Conservation (phyloP, 92 coral and sea anemone species). For the Actinostola sp. region DNA sequence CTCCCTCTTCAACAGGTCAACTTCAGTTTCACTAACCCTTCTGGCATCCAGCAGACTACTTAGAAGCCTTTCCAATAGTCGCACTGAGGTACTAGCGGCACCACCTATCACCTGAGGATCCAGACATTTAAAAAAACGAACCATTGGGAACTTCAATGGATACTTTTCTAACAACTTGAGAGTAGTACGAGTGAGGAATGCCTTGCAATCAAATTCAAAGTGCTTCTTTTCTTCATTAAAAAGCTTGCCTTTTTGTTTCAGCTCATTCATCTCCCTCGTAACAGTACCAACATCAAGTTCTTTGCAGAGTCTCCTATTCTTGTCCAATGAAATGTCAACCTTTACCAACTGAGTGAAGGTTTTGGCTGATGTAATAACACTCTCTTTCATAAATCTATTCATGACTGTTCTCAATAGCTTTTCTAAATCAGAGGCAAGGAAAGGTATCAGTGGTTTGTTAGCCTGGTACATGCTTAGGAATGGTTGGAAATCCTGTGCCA, state of each 20-base stretch:
- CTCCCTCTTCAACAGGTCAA: constrained; percentile 57
- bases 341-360: constrained; percentile 51
- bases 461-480: constrained; percentile 31
- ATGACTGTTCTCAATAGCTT: constrained; percentile 64
- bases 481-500: constrained; percentile 79
- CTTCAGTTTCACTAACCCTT: constrained; percentile 50
- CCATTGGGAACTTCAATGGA: constrained; percentile 68
- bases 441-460: constrained; percentile 50
- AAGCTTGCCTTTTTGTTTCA: constrained; percentile 52
- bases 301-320: constrained; percentile 43
- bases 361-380: constrained; percentile 46
- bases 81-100: constrained; percentile 43
- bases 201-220: constrained; percentile 52
- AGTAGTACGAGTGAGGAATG: constrained; percentile 56
- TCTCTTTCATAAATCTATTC: constrained; percentile 65
- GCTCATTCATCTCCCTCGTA: constrained; percentile 58
- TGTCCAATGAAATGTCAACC: constrained; percentile 63
- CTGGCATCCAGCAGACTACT: constrained; percentile 54
- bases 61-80: constrained; percentile 67
- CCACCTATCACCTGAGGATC: constrained; percentile 77
- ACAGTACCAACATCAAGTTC: constrained; percentile 66
- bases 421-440: constrained; percentile 76
- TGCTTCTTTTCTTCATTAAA: constrained; percentile 56
- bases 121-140: constrained; percentile 55
- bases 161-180: constrained; percentile 72